Evolutionary conservation across 2,797 vertebrate genomes (phyloP), one percentile per base, ranked within the genome.

Genomic region (Taenioides sp.): DNA sequence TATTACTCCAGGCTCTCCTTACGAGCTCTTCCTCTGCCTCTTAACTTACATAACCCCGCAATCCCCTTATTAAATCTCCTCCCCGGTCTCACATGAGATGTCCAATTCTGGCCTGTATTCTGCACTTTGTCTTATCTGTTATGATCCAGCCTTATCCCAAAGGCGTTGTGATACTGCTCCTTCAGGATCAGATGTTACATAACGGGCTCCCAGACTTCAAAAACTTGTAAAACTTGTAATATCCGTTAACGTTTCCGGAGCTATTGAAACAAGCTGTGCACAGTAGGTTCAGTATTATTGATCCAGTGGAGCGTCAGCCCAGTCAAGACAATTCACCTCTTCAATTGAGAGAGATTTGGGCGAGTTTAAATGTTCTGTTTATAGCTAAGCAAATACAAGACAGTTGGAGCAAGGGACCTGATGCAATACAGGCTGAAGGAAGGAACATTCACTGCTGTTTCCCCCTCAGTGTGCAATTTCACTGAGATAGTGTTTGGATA

Each of bases 41-140:
- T 28, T 20, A 28, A 27, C 20, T 27, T 18, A 17, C 64, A 65
- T 3, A 50, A 49, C 64, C 65, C 2, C 7, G 10, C 3, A 22
- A n/a, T 61, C 27, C 18, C 65, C 50, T 52, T 37, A 22, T 67
- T 34, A 28, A 22, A 34, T 58, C 34, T 20, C 20, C 65, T 54
- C 66, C 65, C 71, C 72, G 22, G 27, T 52, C 59, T 20, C 43
- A 31, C 7, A 54, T 23, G 50, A 12, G 57, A 60, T 72, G 31
- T 40, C 73, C 18, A 28, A 7, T 60, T 27, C 16, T 31, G 23
- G 22, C 12, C 66, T 67, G 34, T 34, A 54, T 31, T 55, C 73
- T 64, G 52, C 27, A 40, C 62, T 23, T 79, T 84, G 72, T 71
- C 20, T 70, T 74, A 74, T 75, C 57, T 75, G 16, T 14, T 57